Conservation (phyloP, 2,113 vertebrate genomes). For the Megaptera novaeangliae region DNA sequence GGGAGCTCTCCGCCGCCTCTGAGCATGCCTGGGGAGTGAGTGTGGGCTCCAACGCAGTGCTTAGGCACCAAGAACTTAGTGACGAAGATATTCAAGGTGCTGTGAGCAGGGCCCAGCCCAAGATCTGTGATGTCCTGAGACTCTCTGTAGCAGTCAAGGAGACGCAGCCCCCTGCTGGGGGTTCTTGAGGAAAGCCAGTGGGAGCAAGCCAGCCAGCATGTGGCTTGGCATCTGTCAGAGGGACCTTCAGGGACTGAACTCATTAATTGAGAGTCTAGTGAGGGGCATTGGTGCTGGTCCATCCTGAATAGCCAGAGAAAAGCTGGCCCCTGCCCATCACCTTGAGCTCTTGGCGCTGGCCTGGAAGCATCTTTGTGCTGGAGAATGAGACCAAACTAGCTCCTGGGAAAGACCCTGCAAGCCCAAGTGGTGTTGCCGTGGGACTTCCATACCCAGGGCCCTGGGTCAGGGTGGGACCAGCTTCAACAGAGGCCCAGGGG, state of each 20-base stretch:
- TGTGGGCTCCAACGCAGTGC: neutral
- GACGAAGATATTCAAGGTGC: neutral
- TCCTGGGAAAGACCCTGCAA: neutral
- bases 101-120: neutral
- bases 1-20: accelerated
- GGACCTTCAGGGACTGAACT: neutral
- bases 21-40: too few species aligned
- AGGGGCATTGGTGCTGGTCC: neutral
- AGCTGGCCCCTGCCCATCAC: neutral
- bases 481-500: neutral
- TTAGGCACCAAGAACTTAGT: accelerated
- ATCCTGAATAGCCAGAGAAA: neutral
- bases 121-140: neutral
- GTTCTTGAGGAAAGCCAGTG: neutral
- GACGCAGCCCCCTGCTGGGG: too few species aligned
- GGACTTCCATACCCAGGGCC: neutral
- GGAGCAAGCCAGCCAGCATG: neutral
- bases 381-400: neutral
- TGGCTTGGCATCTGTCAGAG: neutral
- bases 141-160: too few species aligned
- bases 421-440: accelerated
- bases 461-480: neutral
- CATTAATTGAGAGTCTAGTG: neutral
- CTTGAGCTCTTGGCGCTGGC: neutral
- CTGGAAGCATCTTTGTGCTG: neutral